Evolutionary conservation across 2,888 invertebrate genomes (phyloP).

Genomic region (Caenorhabditis uteleia): DNA sequence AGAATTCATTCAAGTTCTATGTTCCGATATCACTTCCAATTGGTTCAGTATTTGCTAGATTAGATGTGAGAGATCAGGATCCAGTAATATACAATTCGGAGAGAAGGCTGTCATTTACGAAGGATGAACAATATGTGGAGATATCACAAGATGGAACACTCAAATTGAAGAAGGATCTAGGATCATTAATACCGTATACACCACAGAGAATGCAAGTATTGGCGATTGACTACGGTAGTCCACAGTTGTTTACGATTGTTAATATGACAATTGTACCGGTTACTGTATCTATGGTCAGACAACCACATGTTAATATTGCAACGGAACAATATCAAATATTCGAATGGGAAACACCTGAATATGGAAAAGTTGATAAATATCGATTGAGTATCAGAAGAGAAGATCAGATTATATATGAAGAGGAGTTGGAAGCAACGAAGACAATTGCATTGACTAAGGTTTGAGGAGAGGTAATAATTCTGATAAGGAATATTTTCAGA

Average conservation of each 20-base stretch:
- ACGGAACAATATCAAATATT: constrained; percentile 66
- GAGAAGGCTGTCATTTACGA: constrained; percentile 49
- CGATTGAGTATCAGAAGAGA: constrained; percentile 40
- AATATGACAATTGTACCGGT: constrained; percentile 66
- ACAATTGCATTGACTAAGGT: constrained; percentile 57
- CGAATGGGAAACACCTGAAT: constrained; percentile 66
- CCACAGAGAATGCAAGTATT: constrained; percentile 47
- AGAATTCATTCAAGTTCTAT: constrained; percentile 53
- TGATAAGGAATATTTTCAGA: constrained; percentile 14
- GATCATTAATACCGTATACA: constrained; percentile 34
- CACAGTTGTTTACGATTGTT: constrained; percentile 61
- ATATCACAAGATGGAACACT: constrained; percentile 45
- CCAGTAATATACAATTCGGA: constrained; percentile 69
- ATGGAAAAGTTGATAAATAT: constrained; percentile 60
- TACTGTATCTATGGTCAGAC: constrained; percentile 62
- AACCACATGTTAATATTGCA: constrained; percentile 63
- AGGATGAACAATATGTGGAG: constrained; percentile 40
- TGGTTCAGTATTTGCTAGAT: constrained; percentile 20
- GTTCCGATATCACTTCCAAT: constrained; percentile 37
- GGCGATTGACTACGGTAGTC: constrained; percentile 67
- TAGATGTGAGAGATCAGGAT: constrained; percentile 54
- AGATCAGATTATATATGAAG: constrained; percentile 45
- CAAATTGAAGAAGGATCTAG: constrained; percentile 29
- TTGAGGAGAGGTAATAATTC: neutral
- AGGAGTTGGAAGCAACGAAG: constrained; percentile 47